phyloP scores from a whole-genome alignment of 1,140 invertebrate species.

The Nomia melanderi region DNA sequence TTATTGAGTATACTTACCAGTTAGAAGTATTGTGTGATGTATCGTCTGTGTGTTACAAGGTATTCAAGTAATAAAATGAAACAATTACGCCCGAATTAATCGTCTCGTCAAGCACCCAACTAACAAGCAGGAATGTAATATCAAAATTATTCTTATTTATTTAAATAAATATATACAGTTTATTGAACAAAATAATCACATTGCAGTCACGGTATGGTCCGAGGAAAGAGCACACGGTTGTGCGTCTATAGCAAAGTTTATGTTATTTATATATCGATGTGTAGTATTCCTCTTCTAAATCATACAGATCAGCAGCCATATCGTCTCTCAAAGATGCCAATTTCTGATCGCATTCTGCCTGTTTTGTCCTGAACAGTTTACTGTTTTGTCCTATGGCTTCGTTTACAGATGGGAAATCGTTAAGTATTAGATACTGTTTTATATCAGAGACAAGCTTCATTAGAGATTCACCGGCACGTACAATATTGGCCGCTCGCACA shows the following conservation, averaged over 20 bases:
- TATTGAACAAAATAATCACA: conserved; percentile 45
- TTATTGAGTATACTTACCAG: conserved; percentile 73
- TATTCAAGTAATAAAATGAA: conserved; percentile 74
- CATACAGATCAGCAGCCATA: conserved; percentile 96
- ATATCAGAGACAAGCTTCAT: conserved; percentile 98
- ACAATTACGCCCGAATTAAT: conserved; percentile 68
- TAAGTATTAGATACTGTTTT: conserved; percentile 97
- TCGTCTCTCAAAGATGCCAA: conserved; percentile 95
- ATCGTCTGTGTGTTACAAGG: conserved; percentile 75
- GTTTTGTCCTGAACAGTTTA: conserved; percentile 92
- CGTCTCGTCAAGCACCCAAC: conserved; percentile 19
- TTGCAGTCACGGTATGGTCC: conserved; percentile 29
- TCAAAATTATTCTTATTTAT: conserved; percentile 69
- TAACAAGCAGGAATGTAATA: conserved; percentile 25
- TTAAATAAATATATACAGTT: conserved; percentile 64
- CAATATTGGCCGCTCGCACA: conserved; percentile 96
- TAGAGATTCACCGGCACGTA: conserved; percentile 95
- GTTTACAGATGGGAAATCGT: conserved; percentile 98
- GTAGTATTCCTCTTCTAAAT: conserved; percentile 98
- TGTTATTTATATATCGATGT: conserved; percentile 94
- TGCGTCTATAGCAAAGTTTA: conserved; percentile 3
- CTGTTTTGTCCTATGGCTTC: conserved; percentile 96
- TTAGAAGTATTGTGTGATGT: conserved; percentile 77
- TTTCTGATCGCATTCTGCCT: conserved; percentile 96
- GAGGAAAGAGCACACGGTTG: conserved; percentile 24